Base-by-base conservation (phyloP, 2,888 invertebrate species). In the Nebria salina region DNA sequence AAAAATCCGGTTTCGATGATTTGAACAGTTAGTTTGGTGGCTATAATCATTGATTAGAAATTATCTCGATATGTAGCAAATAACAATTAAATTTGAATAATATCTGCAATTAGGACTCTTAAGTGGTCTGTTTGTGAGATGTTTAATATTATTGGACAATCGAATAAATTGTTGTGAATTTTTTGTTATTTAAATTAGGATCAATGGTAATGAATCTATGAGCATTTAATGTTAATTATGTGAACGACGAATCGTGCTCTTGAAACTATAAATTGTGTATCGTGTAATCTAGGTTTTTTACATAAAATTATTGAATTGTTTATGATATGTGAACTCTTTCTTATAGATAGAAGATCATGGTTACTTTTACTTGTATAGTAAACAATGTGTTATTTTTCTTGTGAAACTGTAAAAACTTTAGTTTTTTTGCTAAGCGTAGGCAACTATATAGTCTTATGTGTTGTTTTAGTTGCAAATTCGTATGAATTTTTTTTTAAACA, bases 1-100 rank as follows among this genome's bases (percentile, higher is more conserved):
- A 70, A 72, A 75, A 80, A 80, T 75, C 80, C 80, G 80, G 80
- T 80, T 80, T 80, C 80, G 74, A 75, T 80, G 64, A 75, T 42
- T 74, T 75, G 64, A 64, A 80, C 80, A 80, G 80, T 80, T 80
- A 80, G 70, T 11, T 64, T 75, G 41, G 70, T 79, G 15, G 43
- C 9, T 72, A 74, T 74, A 78, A 78, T 78, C 25, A 78, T 74
- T 65, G 72, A 64, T 34, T 72, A 54, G 72, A 43, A 77, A 72
- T n/a, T 72, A 70, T 26, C 25, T 68, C 7, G 13, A 25, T 68
- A 68, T 68, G 15, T 68, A 15, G n/a, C 25, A 25, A 68, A 11
- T 15, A 25, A 68, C 25, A 25, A 68, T 68, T 15, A 25, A 25
- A 68, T 3, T 15, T 68, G 9, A 54, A 54, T 54, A 54, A 54